Conservation (phyloP, 2,888 invertebrate species). For the Drosophila hawaiiensis region DNA sequence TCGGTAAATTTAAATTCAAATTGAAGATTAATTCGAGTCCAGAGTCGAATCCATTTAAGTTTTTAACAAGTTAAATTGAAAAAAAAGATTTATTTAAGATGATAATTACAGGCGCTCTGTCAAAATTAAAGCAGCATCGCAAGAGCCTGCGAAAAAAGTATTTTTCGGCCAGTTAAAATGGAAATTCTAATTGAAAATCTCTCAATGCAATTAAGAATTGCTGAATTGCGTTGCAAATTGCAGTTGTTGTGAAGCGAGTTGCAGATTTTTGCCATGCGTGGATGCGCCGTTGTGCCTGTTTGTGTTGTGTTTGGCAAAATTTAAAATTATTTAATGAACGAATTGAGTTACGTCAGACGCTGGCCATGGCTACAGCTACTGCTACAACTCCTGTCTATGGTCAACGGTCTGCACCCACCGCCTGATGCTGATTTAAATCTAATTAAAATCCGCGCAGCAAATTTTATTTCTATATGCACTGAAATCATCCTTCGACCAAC, state of each 20-base stretch:
- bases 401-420: not conserved
- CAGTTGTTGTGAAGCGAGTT: conserved; percentile 21
- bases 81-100: not conserved
- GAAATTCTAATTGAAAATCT: conserved; percentile 78
- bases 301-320: conserved; percentile 70
- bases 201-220: conserved; percentile 58
- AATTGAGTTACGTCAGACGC: conserved; percentile 71
- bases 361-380: conserved; percentile 11
- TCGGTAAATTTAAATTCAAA: not conserved
- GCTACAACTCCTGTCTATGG: not conserved
- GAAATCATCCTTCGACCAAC: not conserved
- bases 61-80: not conserved
- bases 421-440: conserved; percentile 42
- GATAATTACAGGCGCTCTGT: not conserved
- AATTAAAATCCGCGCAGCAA: conserved; percentile 73
- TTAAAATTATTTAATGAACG: conserved; percentile 80
- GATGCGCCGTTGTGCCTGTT: conserved; percentile 36
- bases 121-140: not conserved
- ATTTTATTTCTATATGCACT: conserved; percentile 58
- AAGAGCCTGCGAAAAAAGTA: not conserved
- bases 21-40: not conserved
- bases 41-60: accelerated
- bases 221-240: conserved; percentile 46
- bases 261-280: conserved; percentile 8
- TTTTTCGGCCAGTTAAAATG: conserved; percentile 42